Conservation (phyloP, 2,888 invertebrate genomes). For the Acleris cristana region DNA sequence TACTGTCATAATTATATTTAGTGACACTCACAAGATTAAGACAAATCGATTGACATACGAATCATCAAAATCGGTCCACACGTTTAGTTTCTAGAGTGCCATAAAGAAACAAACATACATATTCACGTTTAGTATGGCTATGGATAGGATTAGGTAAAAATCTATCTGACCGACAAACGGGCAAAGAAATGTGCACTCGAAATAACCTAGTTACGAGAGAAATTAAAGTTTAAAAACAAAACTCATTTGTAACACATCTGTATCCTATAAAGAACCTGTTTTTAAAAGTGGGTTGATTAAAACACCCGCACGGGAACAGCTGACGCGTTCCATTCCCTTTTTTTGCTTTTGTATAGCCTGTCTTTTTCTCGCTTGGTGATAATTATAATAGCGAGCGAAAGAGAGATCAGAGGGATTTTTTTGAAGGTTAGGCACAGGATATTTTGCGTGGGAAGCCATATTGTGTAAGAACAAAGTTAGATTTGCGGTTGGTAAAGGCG, state of each 20-base stretch:
- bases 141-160: too few relatives aligned
- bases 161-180: too few relatives aligned
- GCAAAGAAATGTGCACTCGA: too few relatives aligned
- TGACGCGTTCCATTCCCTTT: slow-evolving; percentile 34
- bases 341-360: slow-evolving; percentile 1
- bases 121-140: too few relatives aligned
- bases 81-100: too few relatives aligned
- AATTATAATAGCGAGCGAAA: slow-evolving; percentile 5
- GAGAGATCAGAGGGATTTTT: slow-evolving; percentile 30
- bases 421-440: slow-evolving; percentile 9
- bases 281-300: slow-evolving; percentile 33
- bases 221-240: slow-evolving; percentile 24
- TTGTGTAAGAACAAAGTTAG: slow-evolving; percentile 21
- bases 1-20: too few relatives aligned
- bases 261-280: slow-evolving; percentile 36
- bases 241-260: slow-evolving; percentile 29
- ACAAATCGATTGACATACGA: too few relatives aligned
- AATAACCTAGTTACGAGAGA: neutral
- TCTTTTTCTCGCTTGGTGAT: slow-evolving; percentile 3
- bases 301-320: slow-evolving; percentile 33
- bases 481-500: slow-evolving; percentile 7
- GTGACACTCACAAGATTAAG: too few relatives aligned
- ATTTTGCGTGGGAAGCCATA: slow-evolving; percentile 33
- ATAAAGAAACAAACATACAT: too few relatives aligned
- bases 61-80: too few relatives aligned